Evolutionary conservation across 2,797 vertebrate species (phyloP), one percentile per base, ranked within the genome.

Genomic region (Clarias platycephalus): DNA sequence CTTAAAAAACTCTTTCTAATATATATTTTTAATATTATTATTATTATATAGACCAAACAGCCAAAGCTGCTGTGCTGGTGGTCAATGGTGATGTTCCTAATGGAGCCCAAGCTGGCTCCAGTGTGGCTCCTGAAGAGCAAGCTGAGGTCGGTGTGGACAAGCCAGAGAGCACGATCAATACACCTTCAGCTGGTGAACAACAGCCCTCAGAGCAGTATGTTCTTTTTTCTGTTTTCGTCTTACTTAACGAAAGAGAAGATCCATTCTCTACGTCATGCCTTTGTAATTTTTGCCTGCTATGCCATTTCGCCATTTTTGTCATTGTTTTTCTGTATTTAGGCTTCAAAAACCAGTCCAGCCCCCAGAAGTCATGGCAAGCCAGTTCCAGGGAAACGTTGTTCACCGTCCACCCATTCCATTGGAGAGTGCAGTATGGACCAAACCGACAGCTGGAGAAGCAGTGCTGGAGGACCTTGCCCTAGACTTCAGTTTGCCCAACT

Each of bases 391-490:
- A 37, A 80, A 70, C 0, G 83, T 66, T 15, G 7, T 81, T 0
- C 89, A 88, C 58, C 93, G 93, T 13, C 90, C 89, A 5, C 90
- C 90, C 24, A 70, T 95, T 53, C 88, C 91, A 24, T 88, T 96
- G 85, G 92, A 94, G 80, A 91, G 88, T 62, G 92, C 93, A 0
- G 74, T 90, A 12, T 95, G 93, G 94, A 91, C 84, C 80, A 90
- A 91, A 84, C 81, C 13, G 12, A 83, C 89, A 85, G 66, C 87
- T 7, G 64, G 88, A 0, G 89, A 90, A 55, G 85, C 87, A n/a
- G 89, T 89, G 0, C 88, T 95, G 86, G 94, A 95, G 90, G 95
- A 96, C 89, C 90, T 95, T 89, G 84, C 84, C 31, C 92, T 95
- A 71, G 88, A 88, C 85, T 93, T 93, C 86, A 89, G 87, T 57